Evolutionary conservation across 2,888 invertebrate species (phyloP), one percentile per base, ranked within the genome.

Genomic region (Amphipoea lucens): DNA sequence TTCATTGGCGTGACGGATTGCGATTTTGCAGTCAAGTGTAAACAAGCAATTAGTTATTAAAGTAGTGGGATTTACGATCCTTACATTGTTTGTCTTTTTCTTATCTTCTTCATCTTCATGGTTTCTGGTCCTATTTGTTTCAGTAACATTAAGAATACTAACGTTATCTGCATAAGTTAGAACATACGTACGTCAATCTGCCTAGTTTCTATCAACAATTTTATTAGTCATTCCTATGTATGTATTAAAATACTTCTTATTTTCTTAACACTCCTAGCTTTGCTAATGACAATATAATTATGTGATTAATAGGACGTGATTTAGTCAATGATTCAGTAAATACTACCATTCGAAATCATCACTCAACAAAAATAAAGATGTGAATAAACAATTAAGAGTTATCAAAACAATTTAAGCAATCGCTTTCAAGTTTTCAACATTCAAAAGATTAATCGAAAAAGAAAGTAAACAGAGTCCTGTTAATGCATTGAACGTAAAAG

Each of bases 1-100:
- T 79, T 84, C 70, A 85, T 85, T 84, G 73, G 84, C 87, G 87
- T 85, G 76, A 85, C 84, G 87, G 84, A 87, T 87, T 36, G 76
- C 63, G 74, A 85, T 76, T 84, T 85, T 74, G 87, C 87, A 87
- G 48, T 78, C 40, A 87, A 87, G 78, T 87, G 84, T 87, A 83
- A 87, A 87, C 84, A 87, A 78, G 87, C 70, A 71, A 87, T 78
- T 78, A 63, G 12, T 42, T 42, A 63, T 51, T 70, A 29, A 83
- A 63, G 42, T 42, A 83, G 62, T 63, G 66, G 62, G n/a, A 75
- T 69, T 68, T 68, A 69, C 57, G 48, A 78, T 29, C 29, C 40
- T 40, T 11, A 63, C 11, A 67, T 73, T 65, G 9, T 42, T 77
- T 74, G 48, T 66, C 0, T 69, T 73, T 76, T 62, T 65, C 29